Conservation (phyloP, 1,140 invertebrate species). For the Drosophila sturtevanti region DNA sequence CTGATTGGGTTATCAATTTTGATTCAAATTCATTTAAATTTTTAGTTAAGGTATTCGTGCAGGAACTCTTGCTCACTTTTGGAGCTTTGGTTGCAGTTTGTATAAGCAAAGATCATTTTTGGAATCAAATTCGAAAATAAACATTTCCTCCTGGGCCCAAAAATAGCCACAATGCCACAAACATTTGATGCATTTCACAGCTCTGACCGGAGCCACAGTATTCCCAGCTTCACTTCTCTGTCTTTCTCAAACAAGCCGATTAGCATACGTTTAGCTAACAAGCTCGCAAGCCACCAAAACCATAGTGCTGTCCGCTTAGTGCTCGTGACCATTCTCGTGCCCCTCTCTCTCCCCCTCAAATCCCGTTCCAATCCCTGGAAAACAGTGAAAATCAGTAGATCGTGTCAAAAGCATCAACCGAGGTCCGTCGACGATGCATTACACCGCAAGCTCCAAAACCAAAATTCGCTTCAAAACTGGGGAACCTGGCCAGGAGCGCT, state of each 20-base stretch:
- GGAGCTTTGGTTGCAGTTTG: too few species aligned
- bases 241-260: conserved; percentile 63
- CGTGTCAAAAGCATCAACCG: conserved; percentile 77
- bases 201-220: neutral
- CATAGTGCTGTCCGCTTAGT: neutral
- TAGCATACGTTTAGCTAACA: conserved; percentile 65
- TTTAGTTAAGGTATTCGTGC: too few species aligned
- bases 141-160: neutral
- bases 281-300: conserved; percentile 26
- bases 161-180: conserved; percentile 6
- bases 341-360: neutral
- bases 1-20: neutral
- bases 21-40: neutral
- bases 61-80: too few species aligned
- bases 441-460: conserved; percentile 54
- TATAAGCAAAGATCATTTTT: neutral
- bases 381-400: conserved; percentile 59
- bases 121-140: neutral
- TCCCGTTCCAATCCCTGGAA: conserved; percentile 7
- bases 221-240: neutral
- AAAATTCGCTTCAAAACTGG: conserved; percentile 36
- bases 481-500: conserved; percentile 45
- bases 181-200: conserved; percentile 47
- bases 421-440: conserved; percentile 24
- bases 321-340: neutral